Evolutionary conservation across 2,888 invertebrate species (phyloP), one percentile per base, ranked within the genome.

Genomic region (Eilema sororculum): DNA sequence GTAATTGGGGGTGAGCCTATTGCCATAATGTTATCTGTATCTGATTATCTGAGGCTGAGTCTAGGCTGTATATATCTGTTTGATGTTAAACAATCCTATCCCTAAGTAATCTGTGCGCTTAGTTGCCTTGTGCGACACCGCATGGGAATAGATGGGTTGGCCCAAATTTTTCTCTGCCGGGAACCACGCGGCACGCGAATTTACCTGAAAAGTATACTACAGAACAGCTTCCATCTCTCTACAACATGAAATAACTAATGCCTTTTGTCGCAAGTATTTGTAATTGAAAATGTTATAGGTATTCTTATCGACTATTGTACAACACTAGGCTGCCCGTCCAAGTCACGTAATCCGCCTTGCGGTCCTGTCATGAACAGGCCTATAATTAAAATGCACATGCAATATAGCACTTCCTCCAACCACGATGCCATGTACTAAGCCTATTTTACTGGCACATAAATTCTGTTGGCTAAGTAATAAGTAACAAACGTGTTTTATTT

Each of bases 301-400:
- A 52, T 33, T 28, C 41, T 62, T 37, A 24, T 56, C 24, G 30
- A 46, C 41, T 24, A 41, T 16, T 20, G 25, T 41, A 59, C 81
- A 71, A 65, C 80, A 79, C 79, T 81, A 77, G 56, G 20, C 16
- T 9, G 65, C 30, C 72, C 63, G 64, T 60, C 61, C 22, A 58
- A 58, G 65, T 66, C 67, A 68, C 70, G 69, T 68, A 63, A 63
- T 72, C 71, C 75, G 72, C 76, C 79, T 73, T 69, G 76, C 74
- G 71, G 74, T 74, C 79, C 80, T 80, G 83, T 80, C 83, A 84
- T 80, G 83, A 80, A 84, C 80, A 75, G 77, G 79, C 78, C 74
- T 82, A 79, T 77, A 75, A 84, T 87, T 85, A 84, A 84, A 84
- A 88, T 85, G 83, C 87, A 84, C 88, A 82, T 87, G 86, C 84